Evolutionary conservation across 2,797 vertebrate genomes (phyloP).

Genomic region (Intellagama lesueurii): DNA sequence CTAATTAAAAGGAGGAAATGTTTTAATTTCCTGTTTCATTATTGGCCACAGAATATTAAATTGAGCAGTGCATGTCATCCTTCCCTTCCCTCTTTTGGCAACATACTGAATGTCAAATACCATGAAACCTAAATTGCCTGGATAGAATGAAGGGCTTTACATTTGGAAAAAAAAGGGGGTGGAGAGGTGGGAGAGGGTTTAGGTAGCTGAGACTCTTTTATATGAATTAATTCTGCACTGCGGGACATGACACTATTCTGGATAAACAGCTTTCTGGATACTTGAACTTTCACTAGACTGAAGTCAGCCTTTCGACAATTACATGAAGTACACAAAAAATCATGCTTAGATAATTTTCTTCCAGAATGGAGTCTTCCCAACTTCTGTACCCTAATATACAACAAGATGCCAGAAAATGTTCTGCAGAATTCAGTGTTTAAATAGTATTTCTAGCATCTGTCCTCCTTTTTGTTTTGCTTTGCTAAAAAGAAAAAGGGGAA

Average conservation of each 20-base stretch:
- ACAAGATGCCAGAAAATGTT: conserved; percentile 14
- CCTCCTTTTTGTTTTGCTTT: not conserved
- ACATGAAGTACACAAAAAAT: conserved; percentile 42
- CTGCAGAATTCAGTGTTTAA: conserved; percentile 12
- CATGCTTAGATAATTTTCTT: conserved; percentile 30
- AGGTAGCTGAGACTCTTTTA: conserved; percentile 35
- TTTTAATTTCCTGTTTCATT: conserved; percentile 73
- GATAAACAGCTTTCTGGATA: conserved; percentile 55
- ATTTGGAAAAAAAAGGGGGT: conserved; percentile 42
- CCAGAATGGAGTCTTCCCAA: not conserved
- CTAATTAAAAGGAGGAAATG: conserved; percentile 61
- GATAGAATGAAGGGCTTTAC: conserved; percentile 23
- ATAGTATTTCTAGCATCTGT: conserved; percentile 35
- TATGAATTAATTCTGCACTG: conserved; percentile 29
- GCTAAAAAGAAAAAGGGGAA: conserved; percentile 5
- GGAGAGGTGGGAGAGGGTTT: not conserved
- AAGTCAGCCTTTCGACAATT: conserved; percentile 44
- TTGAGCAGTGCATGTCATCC: conserved; percentile 25
- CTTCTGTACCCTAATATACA: conserved; percentile 38
- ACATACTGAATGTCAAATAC: conserved; percentile 31
- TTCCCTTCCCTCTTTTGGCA: not conserved
- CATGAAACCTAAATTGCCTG: conserved; percentile 36
- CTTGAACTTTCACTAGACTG: conserved; percentile 53
- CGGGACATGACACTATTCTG: conserved; percentile 22
- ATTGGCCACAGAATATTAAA: conserved; percentile 41